These are phyloP conservation scores for Ammospiza maritima DNA, from an alignment of 2,797 vertebrate species.

Conservation along the genomic window DNA sequence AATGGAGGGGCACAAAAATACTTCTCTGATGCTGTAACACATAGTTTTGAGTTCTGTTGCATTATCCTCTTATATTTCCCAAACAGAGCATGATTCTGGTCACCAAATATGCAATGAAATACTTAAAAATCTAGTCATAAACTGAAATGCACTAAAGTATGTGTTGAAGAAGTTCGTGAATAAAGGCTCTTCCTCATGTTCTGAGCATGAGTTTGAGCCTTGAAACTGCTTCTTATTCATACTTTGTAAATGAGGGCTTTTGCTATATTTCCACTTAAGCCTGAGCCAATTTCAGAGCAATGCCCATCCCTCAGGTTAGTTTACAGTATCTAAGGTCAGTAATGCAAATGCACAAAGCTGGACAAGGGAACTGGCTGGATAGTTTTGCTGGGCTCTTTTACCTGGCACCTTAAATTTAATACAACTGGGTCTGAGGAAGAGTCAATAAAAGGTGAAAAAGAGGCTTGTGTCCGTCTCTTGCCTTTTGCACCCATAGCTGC, in stretches of 20 bases:
- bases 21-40: background rate
- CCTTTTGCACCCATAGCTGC: background rate
- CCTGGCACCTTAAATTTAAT: background rate
- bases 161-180: background rate
- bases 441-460: background rate
- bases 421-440: background rate
- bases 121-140: background rate
- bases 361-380: background rate
- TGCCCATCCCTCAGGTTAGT: background rate
- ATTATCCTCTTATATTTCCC: background rate
- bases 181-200: background rate
- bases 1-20: background rate
- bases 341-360: background rate
- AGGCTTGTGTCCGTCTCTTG: background rate
- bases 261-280: background rate
- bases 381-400: background rate
- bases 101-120: background rate
- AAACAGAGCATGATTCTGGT: background rate
- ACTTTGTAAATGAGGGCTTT: background rate
- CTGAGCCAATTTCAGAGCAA: background rate
- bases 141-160: background rate
- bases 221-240: background rate
- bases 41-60: background rate
- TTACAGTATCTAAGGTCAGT: background rate
- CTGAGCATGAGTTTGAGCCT: background rate